These are phyloP conservation scores for Polyploca ridens DNA, from an alignment of 2,888 invertebrate genomes.

Conservation along the genomic window DNA sequence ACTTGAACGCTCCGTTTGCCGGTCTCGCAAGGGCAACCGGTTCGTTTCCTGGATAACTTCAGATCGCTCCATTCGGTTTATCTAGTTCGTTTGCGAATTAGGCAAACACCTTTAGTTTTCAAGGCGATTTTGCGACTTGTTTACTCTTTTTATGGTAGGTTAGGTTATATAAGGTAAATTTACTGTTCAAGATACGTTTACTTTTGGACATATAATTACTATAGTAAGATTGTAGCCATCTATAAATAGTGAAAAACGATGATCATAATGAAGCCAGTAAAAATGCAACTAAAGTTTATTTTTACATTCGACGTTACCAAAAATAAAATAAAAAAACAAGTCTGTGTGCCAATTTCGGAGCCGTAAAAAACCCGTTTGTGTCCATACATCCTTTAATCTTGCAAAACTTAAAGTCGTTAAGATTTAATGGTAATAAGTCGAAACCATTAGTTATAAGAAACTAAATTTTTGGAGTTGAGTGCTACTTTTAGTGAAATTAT, in stretches of 20 bases:
- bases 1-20: slow-evolving; percentile 38
- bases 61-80: slow-evolving; percentile 48
- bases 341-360: slow-evolving; percentile 3
- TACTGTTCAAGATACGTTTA: too few species aligned
- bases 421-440: slow-evolving; percentile 11
- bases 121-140: background rate
- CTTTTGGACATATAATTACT: too few species aligned
- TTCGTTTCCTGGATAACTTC: slow-evolving; percentile 73
- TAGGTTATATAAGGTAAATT: too few species aligned
- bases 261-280: background rate
- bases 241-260: background rate
- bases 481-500: background rate
- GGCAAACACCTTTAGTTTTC: slow-evolving; percentile 7
- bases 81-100: slow-evolving; percentile 27
- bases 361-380: slow-evolving; percentile 12
- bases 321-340: background rate
- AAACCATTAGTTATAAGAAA: slow-evolving; percentile 12
- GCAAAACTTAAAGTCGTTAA: slow-evolving; percentile 15
- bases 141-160: background rate
- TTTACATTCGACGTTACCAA: background rate
- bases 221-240: background rate
- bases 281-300: background rate
- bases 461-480: slow-evolving; percentile 9
- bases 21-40: slow-evolving; percentile 70
- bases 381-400: slow-evolving; percentile 13